Evolutionary conservation across 2,888 invertebrate genomes (phyloP), one percentile per base, ranked within the genome.

Genomic region (Agriopis aurantiaria): DNA sequence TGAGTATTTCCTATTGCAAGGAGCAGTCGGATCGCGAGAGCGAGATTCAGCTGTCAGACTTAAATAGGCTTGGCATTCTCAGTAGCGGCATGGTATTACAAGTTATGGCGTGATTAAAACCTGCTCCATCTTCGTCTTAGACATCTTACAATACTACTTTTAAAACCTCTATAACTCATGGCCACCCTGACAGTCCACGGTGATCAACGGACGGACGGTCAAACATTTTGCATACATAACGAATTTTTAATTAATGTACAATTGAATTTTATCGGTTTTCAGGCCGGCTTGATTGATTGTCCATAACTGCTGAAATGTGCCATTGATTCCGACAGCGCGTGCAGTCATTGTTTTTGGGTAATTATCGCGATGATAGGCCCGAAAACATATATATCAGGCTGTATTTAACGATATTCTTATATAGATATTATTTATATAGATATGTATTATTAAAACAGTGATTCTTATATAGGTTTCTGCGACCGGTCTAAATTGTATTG

Each of bases 231-330:
- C 69, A 75, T 73, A 74, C 71, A 75, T 76, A 76, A 76, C 77
- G 78, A 77, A 75, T 77, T 82, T 84, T 83, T 80, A 80, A 84
- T 85, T 78, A 82, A 81, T 80, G 68, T 73, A 51, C 76, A 76
- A 80, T 82, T 81, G 78, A 76, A 80, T 80, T 80, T 79, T 69
- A 79, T 75, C 65, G 72, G 74, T 75, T 80, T 75, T 76, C 69
- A n/a, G 69, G 41, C 11, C 52, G 14, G 46, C 52, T 17, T 57
- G 74, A 72, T 70, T 64, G 73, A 57, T 74, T 68, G 69, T 71
- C 64, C 49, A 0, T 14, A 52, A 3, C 48, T 64, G 67, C 9
- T 52, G 62, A 52, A 63, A 63, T 57, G 45, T 33, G 23, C 33
- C 33, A 49, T 58, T 46, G 63, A 59, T 53, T 64, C 43, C 17